These are phyloP conservation scores for Keiferia lycopersicella DNA, from an alignment of 2,888 invertebrate genomes.

Conservation along the genomic window DNA sequence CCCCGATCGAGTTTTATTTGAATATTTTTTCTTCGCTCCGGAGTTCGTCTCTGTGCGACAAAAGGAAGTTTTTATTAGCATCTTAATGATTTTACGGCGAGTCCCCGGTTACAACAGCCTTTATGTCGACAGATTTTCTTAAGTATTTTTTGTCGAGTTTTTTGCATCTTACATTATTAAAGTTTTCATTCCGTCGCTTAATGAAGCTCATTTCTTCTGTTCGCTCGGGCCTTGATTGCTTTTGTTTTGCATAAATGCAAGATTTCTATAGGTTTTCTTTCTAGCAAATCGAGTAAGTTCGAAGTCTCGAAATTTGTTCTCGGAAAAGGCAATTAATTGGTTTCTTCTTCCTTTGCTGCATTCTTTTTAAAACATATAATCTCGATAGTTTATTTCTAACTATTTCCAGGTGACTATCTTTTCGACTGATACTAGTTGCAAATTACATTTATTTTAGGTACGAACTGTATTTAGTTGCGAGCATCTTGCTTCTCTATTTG, in stretches of 20 bases:
- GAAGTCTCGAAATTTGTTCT: conserved; percentile 69
- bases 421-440: neutral
- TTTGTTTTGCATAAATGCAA: conserved; percentile 82
- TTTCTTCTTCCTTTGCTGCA: conserved; percentile 43
- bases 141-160: conserved; percentile 80
- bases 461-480: no score
- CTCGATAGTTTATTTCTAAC: neutral
- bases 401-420: no score
- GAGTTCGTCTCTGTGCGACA: conserved; percentile 77
- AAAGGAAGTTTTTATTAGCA: conserved; percentile 83
- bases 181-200: conserved; percentile 81
- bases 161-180: conserved; percentile 82
- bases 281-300: conserved; percentile 71
- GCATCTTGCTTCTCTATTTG: no score
- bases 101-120: conserved; percentile 81
- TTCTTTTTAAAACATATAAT: conserved; percentile 23
- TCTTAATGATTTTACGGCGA: conserved; percentile 83
- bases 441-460: no score
- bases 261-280: conserved; percentile 78
- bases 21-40: conserved; percentile 72
- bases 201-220: conserved; percentile 82
- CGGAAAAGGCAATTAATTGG: conserved; percentile 64
- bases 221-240: conserved; percentile 79
- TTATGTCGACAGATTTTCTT: conserved; percentile 82
- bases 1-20: conserved; percentile 81